Percentiles rank a stretch among this genome's conserved stretches.
Evolutionary conservation across 2,888 invertebrate species (phyloP).

Genomic region (Desoria tigrina): DNA sequence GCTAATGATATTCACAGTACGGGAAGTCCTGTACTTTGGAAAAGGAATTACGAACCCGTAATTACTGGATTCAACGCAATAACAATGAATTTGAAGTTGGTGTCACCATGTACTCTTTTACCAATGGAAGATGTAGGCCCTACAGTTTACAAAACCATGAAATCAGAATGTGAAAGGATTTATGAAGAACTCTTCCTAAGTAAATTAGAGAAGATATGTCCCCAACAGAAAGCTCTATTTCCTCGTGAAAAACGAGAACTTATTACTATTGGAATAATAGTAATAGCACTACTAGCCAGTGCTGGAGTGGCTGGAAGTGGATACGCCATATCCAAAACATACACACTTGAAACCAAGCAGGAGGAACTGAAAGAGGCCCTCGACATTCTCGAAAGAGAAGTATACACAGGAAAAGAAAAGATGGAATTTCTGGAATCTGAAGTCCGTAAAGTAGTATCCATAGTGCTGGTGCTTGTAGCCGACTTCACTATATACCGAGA

Average conservation of each 20-base stretch:
- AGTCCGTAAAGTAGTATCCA: not conserved
- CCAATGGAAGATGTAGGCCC: not conserved
- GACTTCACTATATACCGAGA: not conserved
- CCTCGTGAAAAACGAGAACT: not conserved
- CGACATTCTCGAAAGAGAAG: not conserved
- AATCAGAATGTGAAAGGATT: not conserved
- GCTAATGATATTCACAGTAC: not conserved
- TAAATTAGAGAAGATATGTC: no score
- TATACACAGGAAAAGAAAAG: slow-evolving; percentile 3
- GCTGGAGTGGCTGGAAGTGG: no score
- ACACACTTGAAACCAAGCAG: not conserved
- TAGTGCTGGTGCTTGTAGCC: not conserved
- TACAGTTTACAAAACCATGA: not conserved
- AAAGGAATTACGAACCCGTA: slow-evolving; percentile 9
- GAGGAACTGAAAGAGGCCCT: not conserved
- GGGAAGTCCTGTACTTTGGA: slow-evolving; percentile 16
- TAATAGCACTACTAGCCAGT: not conserved
- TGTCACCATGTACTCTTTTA: not conserved
- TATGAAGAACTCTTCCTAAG: no score
- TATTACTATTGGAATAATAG: not conserved
- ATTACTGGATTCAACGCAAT: slow-evolving; percentile 3
- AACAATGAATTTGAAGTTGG: slow-evolving; percentile 11
- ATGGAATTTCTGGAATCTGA: not conserved
- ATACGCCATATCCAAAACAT: not conserved
- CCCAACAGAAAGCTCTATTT: not conserved